Conservation (phyloP, 2,888 invertebrate genomes). For the Uropetala carovei region DNA sequence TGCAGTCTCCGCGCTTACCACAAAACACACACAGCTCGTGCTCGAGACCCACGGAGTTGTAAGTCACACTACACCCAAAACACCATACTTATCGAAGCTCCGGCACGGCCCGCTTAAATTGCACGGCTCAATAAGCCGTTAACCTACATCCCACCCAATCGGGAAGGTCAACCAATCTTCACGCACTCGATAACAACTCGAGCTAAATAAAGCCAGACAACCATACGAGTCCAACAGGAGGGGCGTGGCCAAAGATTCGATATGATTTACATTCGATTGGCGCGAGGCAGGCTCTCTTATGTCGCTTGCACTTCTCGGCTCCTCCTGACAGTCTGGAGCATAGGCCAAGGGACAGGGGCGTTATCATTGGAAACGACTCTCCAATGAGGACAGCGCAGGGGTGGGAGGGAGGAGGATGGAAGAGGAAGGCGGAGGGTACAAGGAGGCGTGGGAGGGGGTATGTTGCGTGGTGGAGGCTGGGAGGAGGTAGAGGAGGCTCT, state of each 20-base stretch:
- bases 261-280: constrained; percentile 35
- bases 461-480: not conserved
- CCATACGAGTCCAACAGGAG: not conserved
- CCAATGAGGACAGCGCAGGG: constrained; percentile 7
- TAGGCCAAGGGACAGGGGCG: constrained; percentile 8
- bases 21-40: not conserved
- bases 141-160: constrained; percentile 51
- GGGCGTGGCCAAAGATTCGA: not conserved
- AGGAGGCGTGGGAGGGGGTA: not conserved
- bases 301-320: constrained; percentile 19
- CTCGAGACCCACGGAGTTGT: not conserved
- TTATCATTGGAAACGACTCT: constrained; percentile 25
- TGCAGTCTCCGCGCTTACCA: not conserved
- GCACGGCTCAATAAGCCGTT: constrained; percentile 52
- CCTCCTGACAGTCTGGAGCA: constrained; percentile 24
- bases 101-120: constrained; percentile 27
- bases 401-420: not conserved
- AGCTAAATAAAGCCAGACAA: constrained; percentile 30
- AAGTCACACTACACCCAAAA: constrained; percentile 38
- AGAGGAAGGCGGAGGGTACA: too few species aligned
- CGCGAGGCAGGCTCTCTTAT: not conserved
- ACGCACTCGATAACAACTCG: constrained; percentile 59
- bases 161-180: constrained; percentile 40
- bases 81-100: constrained; percentile 33
- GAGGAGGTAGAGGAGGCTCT: not conserved